Conservation (phyloP, 2,113 vertebrate species). For the human region DNA sequence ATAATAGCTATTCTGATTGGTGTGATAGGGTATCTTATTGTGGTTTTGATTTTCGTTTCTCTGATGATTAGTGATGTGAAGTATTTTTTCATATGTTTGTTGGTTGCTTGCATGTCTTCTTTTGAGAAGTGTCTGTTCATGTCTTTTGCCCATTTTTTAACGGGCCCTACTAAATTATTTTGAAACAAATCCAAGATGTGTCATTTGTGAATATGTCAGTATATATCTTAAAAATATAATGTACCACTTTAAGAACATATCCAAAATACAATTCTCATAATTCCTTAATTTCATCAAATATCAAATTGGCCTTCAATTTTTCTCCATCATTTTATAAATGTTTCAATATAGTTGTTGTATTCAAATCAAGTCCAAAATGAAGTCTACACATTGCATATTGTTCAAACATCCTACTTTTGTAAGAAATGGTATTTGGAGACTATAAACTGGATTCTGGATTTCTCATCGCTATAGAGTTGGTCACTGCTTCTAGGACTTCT, state of each 20-base stretch:
- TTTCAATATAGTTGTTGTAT: neutral
- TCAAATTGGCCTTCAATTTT: neutral
- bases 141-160: too few species aligned
- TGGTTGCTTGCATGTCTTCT: too few species aligned
- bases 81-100: too few species aligned
- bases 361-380: neutral
- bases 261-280: neutral
- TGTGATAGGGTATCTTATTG: too few species aligned
- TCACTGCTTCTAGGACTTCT: neutral
- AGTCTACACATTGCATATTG: neutral
- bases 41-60: too few species aligned
- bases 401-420: neutral
- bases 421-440: neutral
- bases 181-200: neutral
- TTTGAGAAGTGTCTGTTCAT: too few species aligned
- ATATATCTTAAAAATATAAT: neutral
- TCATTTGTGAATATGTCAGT: neutral
- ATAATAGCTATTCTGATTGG: too few species aligned
- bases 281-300: neutral
- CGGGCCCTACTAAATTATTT: neutral
- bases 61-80: too few species aligned
- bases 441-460: neutral
- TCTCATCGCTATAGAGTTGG: neutral
- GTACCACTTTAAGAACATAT: conserved; percentile 19
- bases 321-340: neutral